Conservation (phyloP, 92 coral and sea anemone genomes). For the Palythoa grandiflora region DNA sequence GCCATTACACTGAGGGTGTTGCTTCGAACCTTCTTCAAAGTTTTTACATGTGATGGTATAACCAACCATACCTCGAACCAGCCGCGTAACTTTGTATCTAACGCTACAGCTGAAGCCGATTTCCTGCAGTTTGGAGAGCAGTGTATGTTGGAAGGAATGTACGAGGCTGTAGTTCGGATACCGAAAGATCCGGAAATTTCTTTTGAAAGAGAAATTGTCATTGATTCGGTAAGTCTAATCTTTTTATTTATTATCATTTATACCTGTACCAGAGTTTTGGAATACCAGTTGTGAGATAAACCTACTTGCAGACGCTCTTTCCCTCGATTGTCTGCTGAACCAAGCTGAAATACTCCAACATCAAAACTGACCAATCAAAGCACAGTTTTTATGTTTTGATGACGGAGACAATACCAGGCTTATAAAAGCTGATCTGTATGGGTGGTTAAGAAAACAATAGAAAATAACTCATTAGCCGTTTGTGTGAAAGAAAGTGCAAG, state of each 20-base stretch:
- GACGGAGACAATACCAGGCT: not conserved
- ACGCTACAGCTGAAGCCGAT: slow-evolving; percentile 57
- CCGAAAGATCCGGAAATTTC: slow-evolving; percentile 52
- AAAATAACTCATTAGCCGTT: no score
- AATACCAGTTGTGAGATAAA: no score
- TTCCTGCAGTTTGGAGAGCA: slow-evolving; percentile 73
- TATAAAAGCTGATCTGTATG: no score
- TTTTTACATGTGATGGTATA: slow-evolving; percentile 78
- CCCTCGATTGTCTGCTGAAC: no score
- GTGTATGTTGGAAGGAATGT: slow-evolving; percentile 76
- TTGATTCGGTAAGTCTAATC: slow-evolving; percentile 32
- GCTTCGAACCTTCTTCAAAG: slow-evolving; percentile 70
- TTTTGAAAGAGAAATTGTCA: slow-evolving; percentile 51
- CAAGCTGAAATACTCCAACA: no score
- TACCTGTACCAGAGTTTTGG: no score
- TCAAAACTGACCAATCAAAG: no score
- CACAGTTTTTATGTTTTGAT: not conserved
- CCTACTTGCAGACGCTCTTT: no score
- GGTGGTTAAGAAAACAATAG: no score
- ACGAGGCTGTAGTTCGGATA: slow-evolving; percentile 63
- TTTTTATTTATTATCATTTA: not conserved
- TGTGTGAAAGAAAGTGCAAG: no score
- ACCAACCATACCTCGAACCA: slow-evolving; percentile 61
- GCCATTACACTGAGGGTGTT: slow-evolving; percentile 57
- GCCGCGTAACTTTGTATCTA: slow-evolving; percentile 53